Evolutionary conservation across 2,888 invertebrate species (phyloP).

Genomic region (Pilophorus perplexus): DNA sequence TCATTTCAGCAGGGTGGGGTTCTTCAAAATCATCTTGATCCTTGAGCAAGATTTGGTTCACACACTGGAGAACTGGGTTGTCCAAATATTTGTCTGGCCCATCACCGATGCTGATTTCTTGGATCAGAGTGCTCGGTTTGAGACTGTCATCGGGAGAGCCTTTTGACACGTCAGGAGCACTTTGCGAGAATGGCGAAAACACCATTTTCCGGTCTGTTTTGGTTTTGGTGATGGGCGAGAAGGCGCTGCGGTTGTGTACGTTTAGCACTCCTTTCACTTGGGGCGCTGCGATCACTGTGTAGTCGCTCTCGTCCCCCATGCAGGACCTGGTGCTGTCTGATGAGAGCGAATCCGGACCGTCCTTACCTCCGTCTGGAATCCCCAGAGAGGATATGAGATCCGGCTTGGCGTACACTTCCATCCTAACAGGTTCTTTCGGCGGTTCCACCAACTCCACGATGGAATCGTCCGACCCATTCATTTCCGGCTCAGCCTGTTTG

Average conservation of each 20-base stretch:
- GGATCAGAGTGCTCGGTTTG: conserved; percentile 46
- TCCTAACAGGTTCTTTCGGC: conserved; percentile 54
- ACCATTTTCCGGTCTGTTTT: conserved; percentile 6
- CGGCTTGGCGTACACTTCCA: conserved; percentile 54
- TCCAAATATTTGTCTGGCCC: conserved; percentile 59
- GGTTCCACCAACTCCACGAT: conserved; percentile 53
- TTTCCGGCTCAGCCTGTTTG: conserved; percentile 31
- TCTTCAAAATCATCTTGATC: conserved; percentile 60
- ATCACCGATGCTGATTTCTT: conserved; percentile 44
- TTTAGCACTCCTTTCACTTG: conserved; percentile 42
- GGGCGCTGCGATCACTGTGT: conserved; percentile 42
- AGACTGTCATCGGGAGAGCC: conserved; percentile 18
- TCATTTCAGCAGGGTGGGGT: conserved; percentile 48
- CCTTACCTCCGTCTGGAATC: conserved; percentile 51
- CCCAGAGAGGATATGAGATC: conserved; percentile 55
- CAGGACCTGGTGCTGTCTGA: conserved; percentile 46
- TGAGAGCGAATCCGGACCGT: conserved; percentile 44
- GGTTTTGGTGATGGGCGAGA: conserved; percentile 42
- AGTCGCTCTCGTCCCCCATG: conserved; percentile 46
- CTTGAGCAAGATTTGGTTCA: conserved; percentile 78
- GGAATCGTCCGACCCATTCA: conserved; percentile 33
- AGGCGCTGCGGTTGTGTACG: conserved; percentile 45
- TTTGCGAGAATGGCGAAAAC: conserved; percentile 20
- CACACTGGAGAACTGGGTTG: conserved; percentile 81
- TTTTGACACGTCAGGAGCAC: conserved; percentile 35